Base-by-base conservation (phyloP, 1,140 invertebrate species). In the Trichomalopsis sarcophagae region DNA sequence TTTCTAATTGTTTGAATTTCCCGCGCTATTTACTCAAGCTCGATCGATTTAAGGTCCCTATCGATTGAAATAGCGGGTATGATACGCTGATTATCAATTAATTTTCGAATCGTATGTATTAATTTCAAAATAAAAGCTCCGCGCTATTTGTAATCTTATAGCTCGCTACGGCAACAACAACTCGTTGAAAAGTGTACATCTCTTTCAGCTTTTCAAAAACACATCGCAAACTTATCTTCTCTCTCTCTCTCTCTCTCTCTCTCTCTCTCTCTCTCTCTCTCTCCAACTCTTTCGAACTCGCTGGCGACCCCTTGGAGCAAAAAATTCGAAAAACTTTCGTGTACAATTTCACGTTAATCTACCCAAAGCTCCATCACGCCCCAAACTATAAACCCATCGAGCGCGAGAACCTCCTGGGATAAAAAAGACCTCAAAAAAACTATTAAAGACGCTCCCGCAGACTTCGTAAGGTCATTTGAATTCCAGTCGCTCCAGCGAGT, bases 381-480 rank as follows among this genome's bases (percentile, higher is more conserved):
- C 55, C 55, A 62, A n/a, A 62, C 55, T 62, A 62, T 62, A n/a
- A 62, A n/a, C 55, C 55, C 55, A 62, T 62, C 55, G 55, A n/a
- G 55, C 55, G 17, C 21, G 21, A n/a, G n/a, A 62, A 62, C 55
- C 55, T 62, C 21, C 17, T 17, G 4, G 6, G 14, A 17, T 36
- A 62, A 62, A 62, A 62, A n/a, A 62, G 55, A 21, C 17, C 55
- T 7, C 55, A 62, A 62, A 62, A 62, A 62, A 21, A 62, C 55
- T n/a, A 81, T 81, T 81, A 81, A 81, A 81, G 55, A 69, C 47
- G 36, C 21, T 71, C 66, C 11, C 36, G 23, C 11, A 30, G 27
- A 71, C 66, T 47, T 44, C 7, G 33, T 23, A 1, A 71, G 36
- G 66, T 71, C 36, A 81, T 81, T 81, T 81, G 23, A 71, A 81